These are phyloP conservation scores for Nymphalis polychloros DNA, from an alignment of 2,888 invertebrate genomes.

Conservation along the genomic window DNA sequence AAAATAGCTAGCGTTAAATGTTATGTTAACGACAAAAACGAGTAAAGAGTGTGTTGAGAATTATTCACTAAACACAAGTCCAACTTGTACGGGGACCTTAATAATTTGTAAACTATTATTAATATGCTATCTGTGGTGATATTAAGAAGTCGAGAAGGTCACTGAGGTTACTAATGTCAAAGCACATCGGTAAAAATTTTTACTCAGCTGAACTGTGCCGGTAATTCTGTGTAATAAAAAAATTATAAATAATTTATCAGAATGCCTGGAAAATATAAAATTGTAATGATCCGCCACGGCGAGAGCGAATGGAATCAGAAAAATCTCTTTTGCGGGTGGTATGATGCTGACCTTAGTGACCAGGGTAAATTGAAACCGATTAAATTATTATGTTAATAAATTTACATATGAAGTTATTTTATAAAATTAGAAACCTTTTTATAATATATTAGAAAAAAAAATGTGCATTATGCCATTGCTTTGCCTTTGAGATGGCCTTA, in stretches of 20 bases:
- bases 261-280: conserved; percentile 79
- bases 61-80: too few relatives aligned
- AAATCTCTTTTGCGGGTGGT: conserved; percentile 89
- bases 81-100: neutral
- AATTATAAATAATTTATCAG: conserved; percentile 36
- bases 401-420: neutral
- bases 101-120: neutral
- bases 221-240: conserved; percentile 25
- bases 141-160: conserved; percentile 40
- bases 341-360: conserved; percentile 85
- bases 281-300: conserved; percentile 89
- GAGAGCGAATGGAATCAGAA: conserved; percentile 89
- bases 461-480: neutral
- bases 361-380: conserved; percentile 73
- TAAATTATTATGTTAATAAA: neutral
- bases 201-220: conserved; percentile 40
- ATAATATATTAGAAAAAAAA: neutral
- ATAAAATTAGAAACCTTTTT: neutral
- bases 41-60: too few relatives aligned
- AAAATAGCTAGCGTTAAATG: too few relatives aligned
- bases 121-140: neutral
- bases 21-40: too few relatives aligned
- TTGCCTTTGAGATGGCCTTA: neutral
- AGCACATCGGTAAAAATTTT: conserved; percentile 7
- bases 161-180: conserved; percentile 64